Conservation (phyloP, 2,113 vertebrate species). For the Alouatta palliata region DNA sequence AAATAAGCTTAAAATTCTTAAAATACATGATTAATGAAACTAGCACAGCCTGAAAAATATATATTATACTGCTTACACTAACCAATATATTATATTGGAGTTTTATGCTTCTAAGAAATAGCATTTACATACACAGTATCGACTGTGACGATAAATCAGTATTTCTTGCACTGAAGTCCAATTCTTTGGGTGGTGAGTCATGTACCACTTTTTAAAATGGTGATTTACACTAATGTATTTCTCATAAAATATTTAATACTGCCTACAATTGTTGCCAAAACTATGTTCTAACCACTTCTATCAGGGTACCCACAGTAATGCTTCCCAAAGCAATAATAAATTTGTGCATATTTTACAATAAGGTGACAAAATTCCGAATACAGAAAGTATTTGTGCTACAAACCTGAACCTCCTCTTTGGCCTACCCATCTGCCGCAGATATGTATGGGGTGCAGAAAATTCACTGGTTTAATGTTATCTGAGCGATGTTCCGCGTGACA, state of each 20-base stretch:
- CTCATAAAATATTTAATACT: slow-evolving; percentile 79
- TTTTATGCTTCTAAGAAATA: slow-evolving; percentile 78
- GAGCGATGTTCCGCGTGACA: not conserved
- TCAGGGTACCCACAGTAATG: slow-evolving; percentile 59
- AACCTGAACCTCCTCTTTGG: not conserved
- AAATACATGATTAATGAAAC: slow-evolving; percentile 80
- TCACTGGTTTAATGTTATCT: not conserved
- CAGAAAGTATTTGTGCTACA: slow-evolving; percentile 32
- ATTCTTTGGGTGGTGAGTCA: slow-evolving; percentile 75
- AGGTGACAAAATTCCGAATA: slow-evolving; percentile 62
- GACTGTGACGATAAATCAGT: slow-evolving; percentile 72
- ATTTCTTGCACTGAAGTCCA: slow-evolving; percentile 71
- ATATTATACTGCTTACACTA: slow-evolving; percentile 73
- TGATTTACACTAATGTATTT: slow-evolving; percentile 79
- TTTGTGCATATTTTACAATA: slow-evolving; percentile 63
- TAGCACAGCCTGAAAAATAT: slow-evolving; percentile 68
- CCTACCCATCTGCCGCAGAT: not conserved
- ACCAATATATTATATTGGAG: slow-evolving; percentile 74
- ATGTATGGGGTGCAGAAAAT: not conserved
- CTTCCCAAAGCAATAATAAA: slow-evolving; percentile 67
- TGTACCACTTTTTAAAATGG: slow-evolving; percentile 75
- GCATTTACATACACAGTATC: slow-evolving; percentile 78
- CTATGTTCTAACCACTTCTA: slow-evolving; percentile 68
- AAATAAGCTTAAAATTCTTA: slow-evolving; percentile 78
- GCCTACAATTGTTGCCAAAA: slow-evolving; percentile 73